A percentile compares a stretch with the other conserved stretches of the same genome.
Evolutionary conservation across 2,113 vertebrate species (phyloP).

Genomic region (Callaeas wilsoni): DNA sequence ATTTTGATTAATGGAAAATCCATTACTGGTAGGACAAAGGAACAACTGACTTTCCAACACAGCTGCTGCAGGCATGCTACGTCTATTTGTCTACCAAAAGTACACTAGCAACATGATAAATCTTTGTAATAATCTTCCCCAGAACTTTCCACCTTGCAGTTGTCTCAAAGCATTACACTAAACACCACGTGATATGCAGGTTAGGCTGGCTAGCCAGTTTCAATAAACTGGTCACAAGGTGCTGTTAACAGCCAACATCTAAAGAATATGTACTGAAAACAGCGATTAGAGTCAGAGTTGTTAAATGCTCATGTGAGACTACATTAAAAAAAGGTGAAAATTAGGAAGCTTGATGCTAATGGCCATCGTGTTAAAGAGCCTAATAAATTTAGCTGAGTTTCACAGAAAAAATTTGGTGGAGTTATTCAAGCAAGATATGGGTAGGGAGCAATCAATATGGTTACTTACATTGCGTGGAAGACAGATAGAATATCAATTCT

Average conservation of each 20-base stretch:
- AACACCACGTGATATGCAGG: background rate
- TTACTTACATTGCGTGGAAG: slow-evolving; percentile 2
- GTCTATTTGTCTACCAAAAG: background rate
- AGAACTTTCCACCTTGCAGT: background rate
- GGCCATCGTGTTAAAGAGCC: background rate
- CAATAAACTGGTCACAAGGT: background rate
- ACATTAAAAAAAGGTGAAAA: background rate
- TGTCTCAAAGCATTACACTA: background rate
- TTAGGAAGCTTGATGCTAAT: background rate
- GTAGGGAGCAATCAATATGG: background rate
- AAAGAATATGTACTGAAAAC: background rate
- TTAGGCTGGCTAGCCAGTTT: background rate
- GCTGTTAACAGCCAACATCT: background rate
- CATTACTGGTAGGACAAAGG: background rate
- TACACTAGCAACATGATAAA: background rate
- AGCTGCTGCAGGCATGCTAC: background rate
- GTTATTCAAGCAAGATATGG: background rate
- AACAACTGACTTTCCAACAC: background rate
- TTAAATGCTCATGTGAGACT: background rate
- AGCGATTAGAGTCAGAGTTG: background rate
- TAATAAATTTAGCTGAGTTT: background rate
- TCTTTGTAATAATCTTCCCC: background rate
- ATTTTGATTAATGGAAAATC: background rate
- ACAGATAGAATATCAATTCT: background rate
- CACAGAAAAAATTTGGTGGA: background rate